Evolutionary conservation across 23 tunicate genomes (phyloP).

Genomic region (Halocynthia aurantium): DNA sequence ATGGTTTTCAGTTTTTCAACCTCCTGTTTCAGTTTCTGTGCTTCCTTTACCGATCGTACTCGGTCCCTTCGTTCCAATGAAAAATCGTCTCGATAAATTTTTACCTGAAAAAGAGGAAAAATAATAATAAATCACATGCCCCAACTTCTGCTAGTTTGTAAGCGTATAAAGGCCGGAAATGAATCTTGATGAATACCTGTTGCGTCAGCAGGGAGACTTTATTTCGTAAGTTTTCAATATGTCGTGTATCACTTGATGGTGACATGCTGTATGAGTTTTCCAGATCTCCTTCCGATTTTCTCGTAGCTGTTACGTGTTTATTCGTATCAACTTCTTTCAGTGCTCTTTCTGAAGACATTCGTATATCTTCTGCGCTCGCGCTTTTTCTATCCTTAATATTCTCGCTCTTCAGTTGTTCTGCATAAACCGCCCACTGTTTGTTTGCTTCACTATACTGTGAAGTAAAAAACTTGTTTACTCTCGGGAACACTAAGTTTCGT

Average conservation of each 20-base stretch:
- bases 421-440: constrained; percentile 3
- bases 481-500: not conserved
- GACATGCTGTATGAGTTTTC: not conserved
- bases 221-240: not conserved
- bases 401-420: not conserved
- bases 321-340: not conserved
- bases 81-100: constrained; percentile 8
- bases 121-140: not conserved
- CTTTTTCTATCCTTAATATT: not conserved
- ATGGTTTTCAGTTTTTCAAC: not conserved
- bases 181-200: not conserved
- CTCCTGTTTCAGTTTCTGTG: not conserved
- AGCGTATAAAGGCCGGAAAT: no score
- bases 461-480: not conserved
- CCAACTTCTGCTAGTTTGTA: no score
- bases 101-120: constrained; percentile 6
- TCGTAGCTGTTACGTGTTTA: not conserved
- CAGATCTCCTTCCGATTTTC: constrained; percentile 12
- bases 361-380: constrained; percentile 7
- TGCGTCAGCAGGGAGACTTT: constrained; percentile 6
- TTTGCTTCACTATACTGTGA: constrained; percentile 11
- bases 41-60: constrained; percentile 11
- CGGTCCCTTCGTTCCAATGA: constrained; percentile 4
- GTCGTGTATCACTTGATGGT: not conserved
- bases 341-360: not conserved